These are phyloP conservation scores for Ganaspis sp. DNA, from an alignment of 1,140 invertebrate genomes.

Conservation along the genomic window DNA sequence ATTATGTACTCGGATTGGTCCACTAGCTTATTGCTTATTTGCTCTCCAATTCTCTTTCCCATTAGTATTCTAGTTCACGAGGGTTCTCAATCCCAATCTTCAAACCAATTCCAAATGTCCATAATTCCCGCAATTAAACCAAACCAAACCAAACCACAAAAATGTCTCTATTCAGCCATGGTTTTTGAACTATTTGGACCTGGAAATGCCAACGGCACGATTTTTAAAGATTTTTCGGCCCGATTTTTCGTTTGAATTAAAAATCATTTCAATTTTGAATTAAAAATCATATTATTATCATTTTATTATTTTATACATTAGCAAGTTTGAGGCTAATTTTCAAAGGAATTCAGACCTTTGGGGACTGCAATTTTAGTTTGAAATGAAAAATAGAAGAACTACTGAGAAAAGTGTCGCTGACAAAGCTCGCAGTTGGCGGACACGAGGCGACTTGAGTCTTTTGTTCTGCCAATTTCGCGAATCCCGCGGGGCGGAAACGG, in stretches of 20 bases:
- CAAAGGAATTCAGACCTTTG: no score
- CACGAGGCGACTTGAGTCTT: conserved; percentile 4
- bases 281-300: no score
- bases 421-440: conserved; percentile 12
- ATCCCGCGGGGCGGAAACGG: conserved; percentile 8
- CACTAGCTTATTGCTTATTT: neutral
- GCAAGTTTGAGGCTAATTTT: no score
- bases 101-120: neutral
- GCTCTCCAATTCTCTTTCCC: conserved; percentile 2
- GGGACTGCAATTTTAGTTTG: conserved; percentile 32
- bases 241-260: no score
- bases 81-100: neutral
- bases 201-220: no score
- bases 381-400: conserved; percentile 25
- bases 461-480: conserved; percentile 25
- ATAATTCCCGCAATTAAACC: no score
- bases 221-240: no score
- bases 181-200: no score
- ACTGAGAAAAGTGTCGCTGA: conserved; percentile 25
- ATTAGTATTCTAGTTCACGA: neutral
- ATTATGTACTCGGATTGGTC: neutral
- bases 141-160: no score
- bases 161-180: no score
- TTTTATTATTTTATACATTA: no score
- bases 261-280: no score